Conservation (phyloP, 2,113 vertebrate genomes). For the Macaca nemestrina region DNA sequence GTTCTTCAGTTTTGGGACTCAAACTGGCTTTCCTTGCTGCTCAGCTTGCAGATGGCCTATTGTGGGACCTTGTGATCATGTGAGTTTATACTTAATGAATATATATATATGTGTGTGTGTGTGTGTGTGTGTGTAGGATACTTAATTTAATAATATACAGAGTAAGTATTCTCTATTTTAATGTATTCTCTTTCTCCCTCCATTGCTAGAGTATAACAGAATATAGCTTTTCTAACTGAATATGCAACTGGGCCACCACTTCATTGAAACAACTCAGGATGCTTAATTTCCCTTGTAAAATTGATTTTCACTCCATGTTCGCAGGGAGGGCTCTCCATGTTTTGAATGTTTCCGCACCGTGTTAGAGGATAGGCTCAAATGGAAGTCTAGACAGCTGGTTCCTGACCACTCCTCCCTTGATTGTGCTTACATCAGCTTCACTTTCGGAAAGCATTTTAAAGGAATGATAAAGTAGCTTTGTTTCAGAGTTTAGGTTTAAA, state of each 20-base stretch:
- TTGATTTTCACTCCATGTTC: constrained; percentile 42
- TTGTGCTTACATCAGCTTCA: neutral
- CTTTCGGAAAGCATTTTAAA: constrained; percentile 5
- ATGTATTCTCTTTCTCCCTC: neutral
- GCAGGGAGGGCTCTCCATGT: neutral
- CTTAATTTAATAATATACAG: neutral
- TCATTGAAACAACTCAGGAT: constrained; percentile 49
- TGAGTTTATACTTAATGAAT: no score
- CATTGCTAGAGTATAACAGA: neutral
- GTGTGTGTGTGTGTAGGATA: neutral
- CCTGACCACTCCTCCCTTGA: neutral
- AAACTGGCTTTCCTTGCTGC: no score
- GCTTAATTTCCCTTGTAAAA: constrained; percentile 52
- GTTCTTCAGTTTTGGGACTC: no score
- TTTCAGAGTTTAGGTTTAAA: constrained; percentile 46
- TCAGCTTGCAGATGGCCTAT: no score
- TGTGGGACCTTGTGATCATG: no score
- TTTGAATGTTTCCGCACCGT: neutral
- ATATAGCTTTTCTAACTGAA: constrained; percentile 31
- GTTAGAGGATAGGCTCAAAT: neutral
- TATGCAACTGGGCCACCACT: neutral
- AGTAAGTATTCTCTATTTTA: neutral
- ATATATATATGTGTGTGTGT: no score
- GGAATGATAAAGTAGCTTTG: constrained; percentile 30
- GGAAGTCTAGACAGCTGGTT: neutral